Evolutionary conservation across 2,113 vertebrate genomes (phyloP), one percentile per base, ranked within the genome.

Genomic region (Dascyllus trimaculatus): DNA sequence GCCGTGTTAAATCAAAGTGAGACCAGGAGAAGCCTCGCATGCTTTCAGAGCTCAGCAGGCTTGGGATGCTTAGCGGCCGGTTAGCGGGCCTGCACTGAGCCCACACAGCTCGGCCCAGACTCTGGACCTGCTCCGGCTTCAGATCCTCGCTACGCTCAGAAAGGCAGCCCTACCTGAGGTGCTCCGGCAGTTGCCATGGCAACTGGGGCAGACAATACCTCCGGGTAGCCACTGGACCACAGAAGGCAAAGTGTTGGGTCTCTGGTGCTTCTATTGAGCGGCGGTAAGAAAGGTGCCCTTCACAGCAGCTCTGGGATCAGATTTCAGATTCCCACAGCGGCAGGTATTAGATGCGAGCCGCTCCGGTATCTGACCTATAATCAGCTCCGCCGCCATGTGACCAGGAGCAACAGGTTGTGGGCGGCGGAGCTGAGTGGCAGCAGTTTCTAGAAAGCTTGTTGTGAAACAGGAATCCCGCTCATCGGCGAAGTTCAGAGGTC

Each of bases 121-220:
- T 63, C 29, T 3, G 26, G 38, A 40, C 48, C 56, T 10, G 10
- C 77, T 68, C 45, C 59, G 8, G 38, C 45, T 2, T 48, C 80
- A 10, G 38, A 68, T 57, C 25, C 29, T 65, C 18, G 0, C 19
- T 73, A 2, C 24, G 26, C 17, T 17, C 62, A 10, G n/a, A 17
- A 2, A 67, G 49, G n/a, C 60, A 65, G 52, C 21, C 29, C 71
- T 58, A 61, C 83, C 86, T 82, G 75, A 76, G 83, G 66, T 73
- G 76, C 73, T 80, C 75, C 19, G 0, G 53, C 75, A 82, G 90
- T 92, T 89, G 63, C 88, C 80, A 69, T 91, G 81, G 88, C 76
- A 87, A 92, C 86, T 67, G 60, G 71, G 81, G 88, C 78, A 89
- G 88, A 88, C 76, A 86, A 84, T 80, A 46, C 61, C 71, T 74